Percentiles rank a stretch among this genome's conserved stretches.
These are phyloP conservation scores for Pyrgus malvae DNA, from an alignment of 2,888 invertebrate genomes.

Conservation along the genomic window DNA sequence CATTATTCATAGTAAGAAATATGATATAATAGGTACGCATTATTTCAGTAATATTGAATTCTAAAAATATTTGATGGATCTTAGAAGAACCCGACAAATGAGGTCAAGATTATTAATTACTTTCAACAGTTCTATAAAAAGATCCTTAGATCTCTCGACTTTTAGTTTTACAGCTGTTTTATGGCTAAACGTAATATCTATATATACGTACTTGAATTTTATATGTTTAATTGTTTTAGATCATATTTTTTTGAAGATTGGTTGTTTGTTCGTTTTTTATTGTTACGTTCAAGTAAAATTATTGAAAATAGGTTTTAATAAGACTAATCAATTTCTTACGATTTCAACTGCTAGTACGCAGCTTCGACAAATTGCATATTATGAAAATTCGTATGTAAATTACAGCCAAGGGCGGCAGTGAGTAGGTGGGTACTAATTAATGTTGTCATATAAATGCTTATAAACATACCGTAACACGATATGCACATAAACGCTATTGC, in stretches of 20 bases:
- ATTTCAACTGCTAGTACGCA: no score
- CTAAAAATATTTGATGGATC: background rate
- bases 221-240: no score
- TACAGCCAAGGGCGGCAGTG: constrained; percentile 12
- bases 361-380: background rate
- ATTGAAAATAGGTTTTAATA: no score
- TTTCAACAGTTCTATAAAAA: background rate
- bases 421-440: constrained; percentile 9
- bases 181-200: background rate
- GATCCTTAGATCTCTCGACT: background rate
- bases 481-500: background rate
- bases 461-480: background rate
- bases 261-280: no score
- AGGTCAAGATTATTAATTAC: background rate
- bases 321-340: no score
- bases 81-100: background rate
- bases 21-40: no score
- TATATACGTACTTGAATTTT: no score
- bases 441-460: background rate
- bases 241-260: no score
- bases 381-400: constrained; percentile 3
- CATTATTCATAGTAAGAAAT: no score
- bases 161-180: background rate
- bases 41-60: no score
- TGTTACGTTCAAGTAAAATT: no score